Percentiles rank a stretch among this genome's conserved stretches.
Evolutionary conservation across 2,113 vertebrate genomes (phyloP).

Genomic region (Loxodonta africana): DNA sequence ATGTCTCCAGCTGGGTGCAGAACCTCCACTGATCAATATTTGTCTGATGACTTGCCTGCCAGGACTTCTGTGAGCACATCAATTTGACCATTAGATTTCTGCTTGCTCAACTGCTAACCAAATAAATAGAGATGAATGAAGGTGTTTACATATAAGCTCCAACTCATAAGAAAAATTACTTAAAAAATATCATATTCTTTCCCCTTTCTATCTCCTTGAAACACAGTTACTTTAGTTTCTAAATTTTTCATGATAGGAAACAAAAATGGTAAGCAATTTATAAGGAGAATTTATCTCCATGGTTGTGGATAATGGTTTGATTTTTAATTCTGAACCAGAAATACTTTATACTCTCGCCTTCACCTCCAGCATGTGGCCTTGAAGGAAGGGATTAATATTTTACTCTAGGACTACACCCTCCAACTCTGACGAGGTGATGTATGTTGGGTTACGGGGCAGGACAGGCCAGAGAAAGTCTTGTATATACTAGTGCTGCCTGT

Average conservation of each 20-base stretch:
- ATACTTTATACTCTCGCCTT: background rate
- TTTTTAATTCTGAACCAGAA: background rate
- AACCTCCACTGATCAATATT: slow-evolving; percentile 82
- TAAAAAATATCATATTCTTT: slow-evolving; percentile 77
- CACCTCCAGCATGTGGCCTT: background rate
- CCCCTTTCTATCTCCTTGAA: slow-evolving; percentile 54
- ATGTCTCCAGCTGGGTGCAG: background rate
- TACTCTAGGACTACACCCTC: slow-evolving; percentile 72
- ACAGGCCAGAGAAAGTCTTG: background rate
- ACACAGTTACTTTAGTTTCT: slow-evolving; percentile 11
- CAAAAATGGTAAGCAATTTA: slow-evolving; percentile 71
- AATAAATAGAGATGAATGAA: slow-evolving; percentile 87
- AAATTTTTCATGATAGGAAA: slow-evolving; percentile 45
- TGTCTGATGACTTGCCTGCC: slow-evolving; percentile 85
- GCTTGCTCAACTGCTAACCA: slow-evolving; percentile 87
- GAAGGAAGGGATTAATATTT: slow-evolving; percentile 55
- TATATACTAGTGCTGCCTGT: background rate
- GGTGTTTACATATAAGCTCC: slow-evolving; percentile 82
- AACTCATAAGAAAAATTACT: slow-evolving; percentile 76
- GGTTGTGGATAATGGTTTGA: slow-evolving; percentile 47
- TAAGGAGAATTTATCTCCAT: slow-evolving; percentile 46
- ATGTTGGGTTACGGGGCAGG: background rate
- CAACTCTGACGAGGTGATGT: background rate
- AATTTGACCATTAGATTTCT: slow-evolving; percentile 86
- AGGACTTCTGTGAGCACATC: slow-evolving; percentile 85